Evolutionary conservation across 2,113 vertebrate genomes (phyloP).

Genomic region (Brienomyrus longianalis): DNA sequence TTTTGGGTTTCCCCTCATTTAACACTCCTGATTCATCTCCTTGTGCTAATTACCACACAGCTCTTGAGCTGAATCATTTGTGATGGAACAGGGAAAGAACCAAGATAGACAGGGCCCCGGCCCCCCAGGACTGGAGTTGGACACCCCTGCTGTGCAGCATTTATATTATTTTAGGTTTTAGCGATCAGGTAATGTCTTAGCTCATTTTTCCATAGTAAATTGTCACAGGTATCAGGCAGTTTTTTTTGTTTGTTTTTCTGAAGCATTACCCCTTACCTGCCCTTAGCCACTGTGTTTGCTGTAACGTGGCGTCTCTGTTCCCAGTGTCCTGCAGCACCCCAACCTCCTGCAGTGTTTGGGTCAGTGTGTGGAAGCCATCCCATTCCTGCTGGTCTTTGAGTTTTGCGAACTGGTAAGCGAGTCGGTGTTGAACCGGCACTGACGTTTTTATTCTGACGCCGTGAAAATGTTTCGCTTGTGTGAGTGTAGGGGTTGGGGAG

Average conservation of each 20-base stretch:
- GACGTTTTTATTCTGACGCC: not conserved
- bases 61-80: too few relatives aligned
- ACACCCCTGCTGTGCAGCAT: too few relatives aligned
- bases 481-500: not conserved
- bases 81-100: too few relatives aligned
- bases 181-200: not conserved
- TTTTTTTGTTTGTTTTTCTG: not conserved
- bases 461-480: not conserved
- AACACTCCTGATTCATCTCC: too few relatives aligned
- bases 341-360: conserved; percentile 90
- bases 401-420: conserved; percentile 91
- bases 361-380: conserved; percentile 88
- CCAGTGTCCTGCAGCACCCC: conserved; percentile 76
- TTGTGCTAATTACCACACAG: too few relatives aligned
- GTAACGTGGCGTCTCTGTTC: conserved; percentile 12
- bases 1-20: too few relatives aligned
- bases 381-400: conserved; percentile 89
- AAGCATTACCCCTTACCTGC: too few relatives aligned
- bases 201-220: too few relatives aligned
- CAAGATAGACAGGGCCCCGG: too few relatives aligned
- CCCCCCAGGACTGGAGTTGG: too few relatives aligned
- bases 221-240: too few relatives aligned
- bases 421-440: too few relatives aligned
- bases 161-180: not conserved
- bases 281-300: not conserved